These are phyloP conservation scores for Eumeta japonica DNA, from an alignment of 1,140 invertebrate genomes.

Conservation along the genomic window DNA sequence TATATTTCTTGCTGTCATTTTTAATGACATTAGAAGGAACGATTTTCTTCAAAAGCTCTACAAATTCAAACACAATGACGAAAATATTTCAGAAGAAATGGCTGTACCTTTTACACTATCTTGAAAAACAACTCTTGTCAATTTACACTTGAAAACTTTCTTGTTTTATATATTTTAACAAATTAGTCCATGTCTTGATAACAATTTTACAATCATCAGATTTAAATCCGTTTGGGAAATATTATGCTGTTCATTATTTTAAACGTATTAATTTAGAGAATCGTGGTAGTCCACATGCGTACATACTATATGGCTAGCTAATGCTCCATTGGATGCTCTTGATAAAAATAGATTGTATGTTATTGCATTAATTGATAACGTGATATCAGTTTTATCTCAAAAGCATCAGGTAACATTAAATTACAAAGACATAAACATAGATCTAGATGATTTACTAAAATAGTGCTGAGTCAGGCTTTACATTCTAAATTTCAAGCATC, in stretches of 20 bases:
- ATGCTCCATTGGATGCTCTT: slow-evolving; percentile 10
- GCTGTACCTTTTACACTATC: slow-evolving; percentile 13
- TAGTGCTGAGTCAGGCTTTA: neutral
- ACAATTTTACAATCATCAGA: slow-evolving; percentile 8
- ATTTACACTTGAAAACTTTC: slow-evolving; percentile 46
- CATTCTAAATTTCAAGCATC: neutral
- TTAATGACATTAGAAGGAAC: slow-evolving; percentile 1
- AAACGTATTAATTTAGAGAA: slow-evolving; percentile 35
- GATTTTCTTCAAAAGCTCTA: slow-evolving; percentile 23
- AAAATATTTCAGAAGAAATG: slow-evolving; percentile 13
- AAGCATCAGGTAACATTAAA: slow-evolving; percentile 10
- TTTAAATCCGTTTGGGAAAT: slow-evolving; percentile 20
- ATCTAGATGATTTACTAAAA: neutral
- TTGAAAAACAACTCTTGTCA: slow-evolving; percentile 28
- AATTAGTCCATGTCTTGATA: slow-evolving; percentile 21
- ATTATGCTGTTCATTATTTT: slow-evolving; percentile 24
- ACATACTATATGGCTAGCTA: slow-evolving; percentile 15
- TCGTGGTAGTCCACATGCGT: slow-evolving; percentile 22
- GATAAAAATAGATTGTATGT: neutral
- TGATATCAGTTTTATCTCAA: slow-evolving; percentile 8
- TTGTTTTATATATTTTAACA: slow-evolving; percentile 40
- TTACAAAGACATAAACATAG: neutral
- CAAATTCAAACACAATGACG: slow-evolving; percentile 21
- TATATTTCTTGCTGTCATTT: slow-evolving; percentile 7
- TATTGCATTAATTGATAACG: slow-evolving; percentile 9